Evolutionary conservation across 2,888 invertebrate genomes (phyloP).

Genomic region (Oscheius sp.): DNA sequence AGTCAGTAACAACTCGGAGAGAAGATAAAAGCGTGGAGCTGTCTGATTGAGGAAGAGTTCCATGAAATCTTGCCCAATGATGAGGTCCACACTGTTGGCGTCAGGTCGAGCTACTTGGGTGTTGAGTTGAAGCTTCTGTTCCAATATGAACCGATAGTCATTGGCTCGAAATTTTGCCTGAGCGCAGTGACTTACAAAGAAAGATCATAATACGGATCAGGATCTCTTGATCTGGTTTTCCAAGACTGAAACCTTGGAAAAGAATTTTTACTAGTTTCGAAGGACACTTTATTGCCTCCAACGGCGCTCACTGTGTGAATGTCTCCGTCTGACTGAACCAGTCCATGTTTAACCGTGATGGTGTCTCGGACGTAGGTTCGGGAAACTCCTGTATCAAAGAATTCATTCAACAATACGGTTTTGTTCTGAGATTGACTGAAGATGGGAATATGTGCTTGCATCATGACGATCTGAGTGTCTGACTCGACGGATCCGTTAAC

Average conservation of each 20-base stretch:
- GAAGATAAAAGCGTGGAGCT: neutral
- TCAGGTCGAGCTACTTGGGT: no score
- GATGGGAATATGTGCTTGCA: neutral
- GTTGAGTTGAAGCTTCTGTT: no score
- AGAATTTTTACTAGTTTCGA: neutral
- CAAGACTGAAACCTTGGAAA: neutral
- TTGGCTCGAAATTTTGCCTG: neutral
- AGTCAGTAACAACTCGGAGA: neutral
- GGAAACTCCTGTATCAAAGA: neutral
- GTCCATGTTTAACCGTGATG: neutral
- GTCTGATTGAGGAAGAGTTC: neutral
- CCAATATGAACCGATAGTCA: no score
- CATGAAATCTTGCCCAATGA: neutral
- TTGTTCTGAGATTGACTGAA: neutral
- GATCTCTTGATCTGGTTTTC: neutral
- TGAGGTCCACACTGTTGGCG: neutral
- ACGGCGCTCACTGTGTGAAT: neutral
- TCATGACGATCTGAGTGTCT: neutral
- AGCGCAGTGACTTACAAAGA: neutral
- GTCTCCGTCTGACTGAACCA: neutral
- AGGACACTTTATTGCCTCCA: neutral
- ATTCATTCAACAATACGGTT: neutral
- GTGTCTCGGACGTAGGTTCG: neutral
- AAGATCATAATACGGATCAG: neutral
- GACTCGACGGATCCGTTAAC: no score